A percentile compares a stretch with the other conserved stretches of the same genome.
Conservation (phyloP, 2,888 invertebrate genomes). For the Pristionchus japonicus region DNA sequence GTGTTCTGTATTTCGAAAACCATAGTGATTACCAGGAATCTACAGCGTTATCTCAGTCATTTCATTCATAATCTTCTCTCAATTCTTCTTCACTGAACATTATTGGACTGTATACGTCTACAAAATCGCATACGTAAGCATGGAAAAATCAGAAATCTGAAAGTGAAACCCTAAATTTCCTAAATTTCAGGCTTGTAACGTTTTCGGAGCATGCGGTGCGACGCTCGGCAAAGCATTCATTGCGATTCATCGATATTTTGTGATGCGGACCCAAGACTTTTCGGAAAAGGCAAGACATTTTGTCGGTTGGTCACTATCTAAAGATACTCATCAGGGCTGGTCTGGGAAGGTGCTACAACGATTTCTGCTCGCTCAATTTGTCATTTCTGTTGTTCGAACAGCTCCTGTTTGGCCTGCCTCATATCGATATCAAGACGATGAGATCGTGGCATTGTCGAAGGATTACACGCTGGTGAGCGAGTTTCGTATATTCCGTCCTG, state of each 20-base stretch:
- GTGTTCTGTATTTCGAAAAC: too few relatives aligned
- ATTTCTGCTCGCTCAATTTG: neutral
- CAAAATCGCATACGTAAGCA: neutral
- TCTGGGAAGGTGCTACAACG: neutral
- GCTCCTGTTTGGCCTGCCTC: neutral
- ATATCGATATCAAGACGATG: neutral
- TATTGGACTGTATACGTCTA: neutral
- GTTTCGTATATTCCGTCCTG: too few relatives aligned
- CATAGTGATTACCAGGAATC: too few relatives aligned
- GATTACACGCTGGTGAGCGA: neutral
- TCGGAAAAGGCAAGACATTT: neutral
- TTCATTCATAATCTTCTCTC: neutral
- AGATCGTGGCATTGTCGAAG: neutral
- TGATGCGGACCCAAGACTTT: neutral
- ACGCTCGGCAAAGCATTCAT: neutral
- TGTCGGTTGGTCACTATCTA: too few relatives aligned
- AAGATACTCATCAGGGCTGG: neutral
- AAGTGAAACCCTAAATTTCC: too few relatives aligned
- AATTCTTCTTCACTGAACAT: neutral
- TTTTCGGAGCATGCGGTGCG: neutral
- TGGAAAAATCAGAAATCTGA: too few relatives aligned
- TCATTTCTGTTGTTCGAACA: neutral
- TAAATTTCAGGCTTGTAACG: neutral
- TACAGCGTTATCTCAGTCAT: neutral
- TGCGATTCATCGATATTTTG: neutral